A percentile compares a stretch with the other conserved stretches of the same genome.
Evolutionary conservation across 2,888 invertebrate genomes (phyloP).

Genomic region (Aphelenchoides bicaudatus): DNA sequence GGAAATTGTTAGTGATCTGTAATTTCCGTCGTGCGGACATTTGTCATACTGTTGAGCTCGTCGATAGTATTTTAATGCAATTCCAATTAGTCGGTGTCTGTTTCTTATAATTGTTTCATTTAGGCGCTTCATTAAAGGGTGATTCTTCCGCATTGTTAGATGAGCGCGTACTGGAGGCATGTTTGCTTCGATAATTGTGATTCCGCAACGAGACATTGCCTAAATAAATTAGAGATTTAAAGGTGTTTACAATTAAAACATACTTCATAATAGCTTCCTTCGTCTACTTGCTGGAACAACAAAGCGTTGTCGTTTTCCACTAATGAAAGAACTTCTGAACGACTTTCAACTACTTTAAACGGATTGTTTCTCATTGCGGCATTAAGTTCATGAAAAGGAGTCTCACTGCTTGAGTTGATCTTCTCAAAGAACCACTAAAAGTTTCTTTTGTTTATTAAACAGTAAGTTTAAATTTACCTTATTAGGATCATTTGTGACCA

Average conservation of each 20-base stretch:
- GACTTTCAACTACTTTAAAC: neutral
- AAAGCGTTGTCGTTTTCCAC: neutral
- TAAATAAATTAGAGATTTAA: too few species aligned
- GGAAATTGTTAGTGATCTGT: neutral
- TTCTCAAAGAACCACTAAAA: constrained; percentile 5
- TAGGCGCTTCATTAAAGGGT: neutral
- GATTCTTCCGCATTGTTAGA: neutral
- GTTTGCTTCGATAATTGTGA: neutral
- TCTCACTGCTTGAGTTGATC: neutral
- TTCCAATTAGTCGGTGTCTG: neutral
- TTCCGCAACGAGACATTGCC: neutral
- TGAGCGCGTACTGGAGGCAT: neutral
- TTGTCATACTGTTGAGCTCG: neutral
- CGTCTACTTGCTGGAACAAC: constrained; percentile 11
- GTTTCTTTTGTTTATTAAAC: too few species aligned
- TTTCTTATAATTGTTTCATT: neutral
- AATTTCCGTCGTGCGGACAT: neutral
- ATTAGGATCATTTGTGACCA: constrained; percentile 4
- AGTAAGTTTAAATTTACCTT: too few species aligned
- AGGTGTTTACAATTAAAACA: too few species aligned
- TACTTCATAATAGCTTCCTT: neutral
- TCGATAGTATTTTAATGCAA: neutral
- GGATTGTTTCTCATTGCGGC: neutral
- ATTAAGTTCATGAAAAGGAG: neutral
- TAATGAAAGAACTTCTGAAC: neutral